Conservation (phyloP, 2,113 vertebrate genomes). For the Scomber japonicus region DNA sequence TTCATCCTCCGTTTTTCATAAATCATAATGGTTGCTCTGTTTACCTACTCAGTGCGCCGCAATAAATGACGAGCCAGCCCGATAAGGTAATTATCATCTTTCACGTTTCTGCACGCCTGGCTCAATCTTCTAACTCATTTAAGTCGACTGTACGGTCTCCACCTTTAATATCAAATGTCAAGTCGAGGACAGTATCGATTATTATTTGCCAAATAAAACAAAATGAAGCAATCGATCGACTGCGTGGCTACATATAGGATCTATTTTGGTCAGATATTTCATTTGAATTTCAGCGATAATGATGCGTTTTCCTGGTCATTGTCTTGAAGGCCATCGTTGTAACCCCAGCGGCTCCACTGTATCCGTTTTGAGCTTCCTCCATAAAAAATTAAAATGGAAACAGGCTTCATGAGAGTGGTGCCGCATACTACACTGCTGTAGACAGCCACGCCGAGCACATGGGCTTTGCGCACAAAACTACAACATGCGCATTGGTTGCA, state of each 20-base stretch:
- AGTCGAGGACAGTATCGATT: slow-evolving; percentile 16
- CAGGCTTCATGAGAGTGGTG: slow-evolving; percentile 59
- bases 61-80: slow-evolving; percentile 80
- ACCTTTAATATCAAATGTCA: slow-evolving; percentile 48
- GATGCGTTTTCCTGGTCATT: neutral
- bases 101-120: slow-evolving; percentile 76
- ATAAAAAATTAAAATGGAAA: slow-evolving; percentile 78
- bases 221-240: neutral
- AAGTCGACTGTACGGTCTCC: slow-evolving; percentile 43
- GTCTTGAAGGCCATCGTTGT: neutral
- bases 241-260: neutral
- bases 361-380: slow-evolving; percentile 41
- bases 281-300: neutral
- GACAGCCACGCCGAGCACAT: slow-evolving; percentile 78
- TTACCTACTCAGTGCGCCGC: slow-evolving; percentile 62
- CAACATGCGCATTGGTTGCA: slow-evolving; percentile 80
- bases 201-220: neutral
- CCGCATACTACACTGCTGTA: slow-evolving; percentile 71
- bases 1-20: slow-evolving; percentile 51
- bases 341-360: slow-evolving; percentile 52
- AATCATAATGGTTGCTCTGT: slow-evolving; percentile 51
- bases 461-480: slow-evolving; percentile 80
- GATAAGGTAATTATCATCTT: slow-evolving; percentile 83
- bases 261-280: neutral
- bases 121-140: slow-evolving; percentile 54